phyloP scores from a whole-genome alignment of 2,888 invertebrate species.

The Embidobia sp. region DNA sequence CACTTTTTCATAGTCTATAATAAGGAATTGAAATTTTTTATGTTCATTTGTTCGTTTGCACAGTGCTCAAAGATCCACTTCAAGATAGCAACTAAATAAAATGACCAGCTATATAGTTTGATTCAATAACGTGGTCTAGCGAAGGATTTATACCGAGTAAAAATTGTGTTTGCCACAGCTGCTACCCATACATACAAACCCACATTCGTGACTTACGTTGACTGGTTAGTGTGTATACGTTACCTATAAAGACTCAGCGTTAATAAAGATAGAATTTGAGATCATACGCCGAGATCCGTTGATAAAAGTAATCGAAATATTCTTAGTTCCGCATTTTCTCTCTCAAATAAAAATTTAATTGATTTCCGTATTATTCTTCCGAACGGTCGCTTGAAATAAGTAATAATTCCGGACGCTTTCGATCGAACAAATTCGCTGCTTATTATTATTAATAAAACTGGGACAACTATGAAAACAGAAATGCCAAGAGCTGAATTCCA shows the following conservation, averaged over 20 bases:
- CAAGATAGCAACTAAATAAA: slow-evolving; percentile 45
- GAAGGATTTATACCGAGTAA: slow-evolving; percentile 75
- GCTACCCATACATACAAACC: slow-evolving; percentile 43
- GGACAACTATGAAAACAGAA: too few relatives aligned
- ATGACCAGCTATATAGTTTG: slow-evolving; percentile 69
- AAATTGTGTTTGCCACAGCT: slow-evolving; percentile 78
- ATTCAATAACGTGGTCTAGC: slow-evolving; percentile 73
- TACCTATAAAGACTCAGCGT: slow-evolving; percentile 30
- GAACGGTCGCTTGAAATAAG: not conserved
- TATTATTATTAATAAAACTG: too few relatives aligned
- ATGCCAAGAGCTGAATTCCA: not conserved
- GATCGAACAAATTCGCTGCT: too few relatives aligned
- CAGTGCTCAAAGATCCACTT: slow-evolving; percentile 22
- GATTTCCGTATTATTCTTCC: slow-evolving; percentile 5
- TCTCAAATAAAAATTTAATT: slow-evolving; percentile 19
- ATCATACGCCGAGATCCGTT: slow-evolving; percentile 22
- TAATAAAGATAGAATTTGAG: slow-evolving; percentile 49
- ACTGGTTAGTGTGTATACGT: slow-evolving; percentile 22
- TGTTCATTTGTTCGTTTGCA: slow-evolving; percentile 33
- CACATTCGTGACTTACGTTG: slow-evolving; percentile 32
- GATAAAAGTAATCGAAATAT: slow-evolving; percentile 38
- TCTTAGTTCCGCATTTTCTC: slow-evolving; percentile 6
- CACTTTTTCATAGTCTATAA: slow-evolving; percentile 18
- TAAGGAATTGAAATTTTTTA: slow-evolving; percentile 23
- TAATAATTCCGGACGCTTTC: too few relatives aligned